Evolutionary conservation across 2,888 invertebrate genomes (phyloP).

Genomic region (Achlya flavicornis): DNA sequence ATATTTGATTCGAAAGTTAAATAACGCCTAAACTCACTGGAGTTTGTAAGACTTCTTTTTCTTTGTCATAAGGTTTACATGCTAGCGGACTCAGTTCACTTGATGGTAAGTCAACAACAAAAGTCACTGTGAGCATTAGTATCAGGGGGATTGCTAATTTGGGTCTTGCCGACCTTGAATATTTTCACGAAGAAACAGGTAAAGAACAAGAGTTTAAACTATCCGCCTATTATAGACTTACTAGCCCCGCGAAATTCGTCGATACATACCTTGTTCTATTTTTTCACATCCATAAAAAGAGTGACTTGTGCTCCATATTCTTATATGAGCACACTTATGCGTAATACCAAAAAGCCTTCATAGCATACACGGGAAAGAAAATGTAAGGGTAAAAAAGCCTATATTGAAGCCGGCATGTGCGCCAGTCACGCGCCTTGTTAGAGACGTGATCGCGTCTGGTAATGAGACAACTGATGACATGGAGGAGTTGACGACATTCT

Average conservation of each 20-base stretch:
- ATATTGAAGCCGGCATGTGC: constrained; percentile 33
- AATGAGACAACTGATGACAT: constrained; percentile 40
- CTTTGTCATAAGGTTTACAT: no score
- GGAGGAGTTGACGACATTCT: constrained; percentile 15
- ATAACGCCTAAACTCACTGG: not conserved
- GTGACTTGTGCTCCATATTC: not conserved
- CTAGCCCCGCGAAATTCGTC: no score
- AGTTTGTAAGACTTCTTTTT: not conserved
- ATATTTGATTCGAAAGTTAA: not conserved
- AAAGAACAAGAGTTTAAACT: no score
- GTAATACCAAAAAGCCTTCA: not conserved
- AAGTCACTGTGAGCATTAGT: no score
- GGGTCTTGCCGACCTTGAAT: no score
- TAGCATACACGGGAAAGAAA: constrained; percentile 5
- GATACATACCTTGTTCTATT: no score
- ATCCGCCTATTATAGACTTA: no score
- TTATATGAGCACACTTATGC: not conserved
- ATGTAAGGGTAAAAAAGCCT: constrained; percentile 27
- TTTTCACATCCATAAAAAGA: not conserved
- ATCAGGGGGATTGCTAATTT: no score
- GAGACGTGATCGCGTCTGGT: constrained; percentile 43
- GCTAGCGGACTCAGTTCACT: no score
- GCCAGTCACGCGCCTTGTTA: constrained; percentile 50
- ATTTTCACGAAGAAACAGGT: no score
- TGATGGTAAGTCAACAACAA: no score